Base-by-base conservation (phyloP, 2,797 vertebrate genomes). In the Arremon aurantiirostris region DNA sequence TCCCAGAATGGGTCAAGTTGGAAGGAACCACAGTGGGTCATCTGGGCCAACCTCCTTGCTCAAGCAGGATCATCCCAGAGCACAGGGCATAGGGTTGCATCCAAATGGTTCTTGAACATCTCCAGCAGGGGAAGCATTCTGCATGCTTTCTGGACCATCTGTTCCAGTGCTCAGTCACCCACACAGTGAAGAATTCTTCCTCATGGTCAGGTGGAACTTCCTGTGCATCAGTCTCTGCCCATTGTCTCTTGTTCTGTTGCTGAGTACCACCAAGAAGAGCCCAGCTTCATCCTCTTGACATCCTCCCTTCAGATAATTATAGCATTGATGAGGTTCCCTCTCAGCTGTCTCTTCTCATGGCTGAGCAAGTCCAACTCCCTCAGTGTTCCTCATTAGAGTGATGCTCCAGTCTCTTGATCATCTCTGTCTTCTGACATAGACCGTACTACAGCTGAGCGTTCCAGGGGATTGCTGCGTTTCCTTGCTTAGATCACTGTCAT, bases 381-480 rank as follows among this genome's bases (percentile, higher is more conserved):
- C 72, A 14, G 14, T 50, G 17, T 46, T 46, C 28, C 24, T 70
- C 22, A 1, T 20, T 64, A 44, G 57, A 64, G 57, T 35, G 24
- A 27, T 39, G 24, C 18, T 65, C 4, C 39, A 32, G 30, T 78
- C 39, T 19, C 17, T 13, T 59, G 57, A 39, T 57, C 9, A 3
- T 52, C 22, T 75, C 55, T 83, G 30, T 65, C 22, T 44, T 44
- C n/a, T 28, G 28, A 39, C 18, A 11, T 2, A 32, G 37, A 57
- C 37, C 0, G 0, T 70, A 27, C 30, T 64, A 6, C 26, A 50
- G 21, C 37, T 34, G 24, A 59, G 52, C 1, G 3, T 82, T 57
- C 44, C 46, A 41, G 8, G 30, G 46, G 44, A 9, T 57, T 41
- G 14, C 34, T 61, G 26, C 22, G 55, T 64, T 89, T 71, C 26